Base-by-base conservation (phyloP, 1,140 invertebrate species). In the Aphaenogaster ashmeadi region DNA sequence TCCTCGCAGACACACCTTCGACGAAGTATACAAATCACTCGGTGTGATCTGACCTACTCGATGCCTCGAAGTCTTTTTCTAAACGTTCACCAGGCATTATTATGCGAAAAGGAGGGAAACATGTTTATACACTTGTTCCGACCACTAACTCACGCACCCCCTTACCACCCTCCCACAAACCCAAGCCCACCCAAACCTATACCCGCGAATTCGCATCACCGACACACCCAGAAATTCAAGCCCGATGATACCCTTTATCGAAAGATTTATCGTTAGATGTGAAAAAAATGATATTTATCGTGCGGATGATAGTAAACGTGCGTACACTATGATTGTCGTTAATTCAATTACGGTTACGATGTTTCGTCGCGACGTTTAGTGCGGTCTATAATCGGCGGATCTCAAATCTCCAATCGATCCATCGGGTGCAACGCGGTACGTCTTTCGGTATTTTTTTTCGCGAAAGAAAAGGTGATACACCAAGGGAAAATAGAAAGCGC, bases 201-300 rank as follows among this genome's bases (percentile, higher is more conserved):
- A 58, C 64, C 71, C 62, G 54, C 50, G 44, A 81, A 87, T 56
- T 81, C 84, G 83, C 21, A 87, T 89, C 87, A 87, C 75, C 60
- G 67, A 91, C 56, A 90, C 83, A 79, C 75, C 58, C 86, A 87
- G 60, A 86, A 83, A 77, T 80, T 81, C 56, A 80, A 86, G 75
- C 89, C 74, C 80, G 75, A 86, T 54, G 75, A 86, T 54, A 81
- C 80, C 89, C 47, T 60, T 88, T 90, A 86, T 60, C 78, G 80
- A 88, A 88, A 94, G 93, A 94, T 95, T 95, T 94, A 95, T 95
- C 93, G 94, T 95, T 95, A 95, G 94, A 94, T 95, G 94, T 95
- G 94, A 95, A 91, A 75, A 83, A 89, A 91, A 94, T 92, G 78
- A 94, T 95, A 94, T 93, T 94, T 94, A 95, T 94, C 94, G 92